Base-by-base conservation (phyloP, 2,797 vertebrate genomes). In the Myiothlypis coronata region DNA sequence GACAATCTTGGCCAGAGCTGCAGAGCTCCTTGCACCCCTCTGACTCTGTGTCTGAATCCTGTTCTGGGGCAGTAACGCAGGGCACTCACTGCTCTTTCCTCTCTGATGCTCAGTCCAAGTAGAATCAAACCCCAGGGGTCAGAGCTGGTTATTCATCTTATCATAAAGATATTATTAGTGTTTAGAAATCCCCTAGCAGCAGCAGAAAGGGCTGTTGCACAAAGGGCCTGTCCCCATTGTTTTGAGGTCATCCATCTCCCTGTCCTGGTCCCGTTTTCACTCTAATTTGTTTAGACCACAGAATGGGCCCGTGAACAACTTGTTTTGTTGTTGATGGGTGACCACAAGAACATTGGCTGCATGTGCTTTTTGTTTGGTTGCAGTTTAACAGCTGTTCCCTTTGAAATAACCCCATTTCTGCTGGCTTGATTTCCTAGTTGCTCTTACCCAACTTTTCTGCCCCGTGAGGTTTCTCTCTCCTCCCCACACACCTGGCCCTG, bases 321-420 rank as follows among this genome's bases (percentile, higher is more conserved):
- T 23, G 0, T 75, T 91, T 94, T 94, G 87, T 79, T 97, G 93
- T 91, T 95, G 95, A 94, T 0, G 6, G 74, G 79, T 0, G 4
- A 86, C 94, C 94, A 76, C 93, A 94, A 74, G 94, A 94, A 90
- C 92, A 87, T 87, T 77, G 93, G 81, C 94, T 68, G 93, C 89
- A 41, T 91, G 89, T 94, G 96, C 95, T 92, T 94, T 94, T 92
- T 9, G 65, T 95, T 94, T 89, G 87, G 84, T 91, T 89, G 96
- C 93, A 89, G 74, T 95, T 96, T 86, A 90, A 82, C 97, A 96
- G 97, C 93, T 96, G 95, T 94, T 96, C 90, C 83, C 91, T 95
- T 84, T 93, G 92, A 96, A 98, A 96, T 67, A 94, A 82, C 83
- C 39, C 94, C 85, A n/a, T 96, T 94, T 95, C 81, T 96, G 80